phyloP scores from a whole-genome alignment of 2,113 vertebrate genomes.

The Alexandromys fortis region DNA sequence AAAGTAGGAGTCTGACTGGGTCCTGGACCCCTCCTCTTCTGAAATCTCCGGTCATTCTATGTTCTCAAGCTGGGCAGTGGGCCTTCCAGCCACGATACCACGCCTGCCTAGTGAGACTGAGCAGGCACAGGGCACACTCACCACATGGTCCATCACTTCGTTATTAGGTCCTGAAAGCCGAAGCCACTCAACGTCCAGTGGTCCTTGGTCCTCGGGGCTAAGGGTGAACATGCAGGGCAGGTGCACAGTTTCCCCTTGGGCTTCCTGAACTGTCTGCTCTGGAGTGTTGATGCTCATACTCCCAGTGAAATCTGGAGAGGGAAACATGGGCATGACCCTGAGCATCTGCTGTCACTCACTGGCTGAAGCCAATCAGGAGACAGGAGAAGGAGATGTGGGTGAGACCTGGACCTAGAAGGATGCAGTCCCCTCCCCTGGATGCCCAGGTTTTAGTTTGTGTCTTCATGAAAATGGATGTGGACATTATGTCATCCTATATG shows the following conservation, averaged over 20 bases:
- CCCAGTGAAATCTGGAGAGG: background rate
- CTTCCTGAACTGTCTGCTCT: background rate
- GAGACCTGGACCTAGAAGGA: background rate
- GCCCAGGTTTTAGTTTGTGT: background rate
- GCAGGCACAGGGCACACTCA: background rate
- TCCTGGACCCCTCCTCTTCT: background rate
- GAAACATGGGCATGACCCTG: background rate
- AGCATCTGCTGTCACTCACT: background rate
- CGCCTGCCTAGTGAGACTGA: background rate
- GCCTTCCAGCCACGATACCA: background rate
- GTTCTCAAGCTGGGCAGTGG: background rate
- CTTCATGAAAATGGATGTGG: background rate
- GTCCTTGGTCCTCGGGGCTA: too few relatives aligned
- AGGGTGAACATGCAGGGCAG: background rate
- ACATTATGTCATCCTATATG: background rate
- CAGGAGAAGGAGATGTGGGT: background rate
- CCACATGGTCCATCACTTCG: background rate
- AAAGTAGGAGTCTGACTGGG: too few relatives aligned
- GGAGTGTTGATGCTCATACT: background rate
- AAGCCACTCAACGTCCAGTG: background rate
- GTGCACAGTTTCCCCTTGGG: background rate
- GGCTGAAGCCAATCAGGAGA: background rate
- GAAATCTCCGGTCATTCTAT: background rate
- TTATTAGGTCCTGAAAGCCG: background rate
- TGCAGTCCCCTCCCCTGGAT: background rate